Percentiles rank a stretch among this genome's conserved stretches.
phyloP scores from a whole-genome alignment of 2,888 invertebrate genomes.

The Drosophila anomelani region DNA sequence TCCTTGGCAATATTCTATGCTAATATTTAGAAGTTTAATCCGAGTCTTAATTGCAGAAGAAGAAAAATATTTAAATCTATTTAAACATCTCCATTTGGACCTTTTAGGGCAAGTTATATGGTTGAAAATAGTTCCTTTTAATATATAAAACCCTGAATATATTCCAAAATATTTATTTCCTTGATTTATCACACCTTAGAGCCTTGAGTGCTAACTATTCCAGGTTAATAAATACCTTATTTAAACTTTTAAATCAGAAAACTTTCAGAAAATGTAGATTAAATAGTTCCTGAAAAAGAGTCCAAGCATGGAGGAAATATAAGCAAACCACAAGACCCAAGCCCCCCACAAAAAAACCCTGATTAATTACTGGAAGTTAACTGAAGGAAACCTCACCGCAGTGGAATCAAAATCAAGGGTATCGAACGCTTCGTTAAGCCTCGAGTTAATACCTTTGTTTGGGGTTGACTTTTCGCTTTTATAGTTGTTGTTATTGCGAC shows the following conservation, averaged over 20 bases:
- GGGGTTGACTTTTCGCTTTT: slow-evolving; percentile 5
- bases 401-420: slow-evolving; percentile 8
- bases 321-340: not conserved
- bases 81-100: not conserved
- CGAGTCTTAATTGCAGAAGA: not conserved
- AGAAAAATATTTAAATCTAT: not conserved
- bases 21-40: not conserved
- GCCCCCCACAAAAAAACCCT: not conserved
- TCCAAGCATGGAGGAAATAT: not conserved
- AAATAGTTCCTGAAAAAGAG: not conserved
- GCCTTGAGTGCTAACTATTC: not conserved
- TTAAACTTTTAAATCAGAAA: not conserved
- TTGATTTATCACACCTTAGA: not conserved
- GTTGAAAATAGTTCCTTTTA: not conserved
- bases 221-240: not conserved
- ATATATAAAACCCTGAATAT: not conserved
- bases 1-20: not conserved
- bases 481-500: slow-evolving; percentile 25
- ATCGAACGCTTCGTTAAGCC: slow-evolving; percentile 33
- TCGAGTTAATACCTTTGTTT: slow-evolving; percentile 5
- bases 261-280: not conserved
- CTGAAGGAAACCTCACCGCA: not conserved
- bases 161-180: not conserved
- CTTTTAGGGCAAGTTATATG: too few relatives aligned
- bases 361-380: slow-evolving; percentile 5